Evolutionary conservation across 92 coral and sea anemone species (phyloP), one percentile per base, ranked within the genome.

Genomic region (Heliopora coerulea): DNA sequence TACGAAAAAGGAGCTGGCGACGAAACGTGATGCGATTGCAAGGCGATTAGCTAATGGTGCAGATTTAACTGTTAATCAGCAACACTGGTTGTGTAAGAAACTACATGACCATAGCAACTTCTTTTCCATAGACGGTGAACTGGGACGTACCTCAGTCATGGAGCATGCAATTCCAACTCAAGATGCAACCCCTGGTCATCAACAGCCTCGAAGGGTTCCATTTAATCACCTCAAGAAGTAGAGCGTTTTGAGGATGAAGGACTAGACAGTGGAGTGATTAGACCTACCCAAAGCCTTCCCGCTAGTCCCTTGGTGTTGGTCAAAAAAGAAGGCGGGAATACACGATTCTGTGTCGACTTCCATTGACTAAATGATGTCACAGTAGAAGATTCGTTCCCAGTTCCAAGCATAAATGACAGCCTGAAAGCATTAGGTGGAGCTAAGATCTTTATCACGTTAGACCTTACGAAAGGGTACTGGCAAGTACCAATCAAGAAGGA

Each of bases 391-490:
- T 66, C 73, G 18, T 66, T 44, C 29, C 54, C 32, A 20, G 52
- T 66, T 27, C 73, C 73, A 46, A 56, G 34, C 19, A 66, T 66
- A 33, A 57, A 66, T 46, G 73, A 66, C 27, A 41, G 73, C 42
- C 52, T 41, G 8, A 31, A 29, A 17, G 73, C 73, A 15, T 35
- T 66, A 28, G 73, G 73, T n/a, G 73, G 57, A 7, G 70, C 70
- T 39, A 63, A 63, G 29, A 35, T 63, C 18, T 66, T 66, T 7
- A 41, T 17, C 12, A 66, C 57, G 1, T 7, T 66, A 1, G 73
- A 66, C 42, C 52, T 66, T 11, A 26, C 73, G 31, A 66, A 66
- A 49, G 73, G 73, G n/a, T 66, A 66, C 44, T 66, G 73, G 54
- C 73, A 42, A 46, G 73, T 66, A 3, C 73, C 73, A 17, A 57